Percentiles rank a stretch among this genome's conserved stretches.
Evolutionary conservation across 2,888 invertebrate genomes (phyloP).

Genomic region (Brachynemurus nebulosus): DNA sequence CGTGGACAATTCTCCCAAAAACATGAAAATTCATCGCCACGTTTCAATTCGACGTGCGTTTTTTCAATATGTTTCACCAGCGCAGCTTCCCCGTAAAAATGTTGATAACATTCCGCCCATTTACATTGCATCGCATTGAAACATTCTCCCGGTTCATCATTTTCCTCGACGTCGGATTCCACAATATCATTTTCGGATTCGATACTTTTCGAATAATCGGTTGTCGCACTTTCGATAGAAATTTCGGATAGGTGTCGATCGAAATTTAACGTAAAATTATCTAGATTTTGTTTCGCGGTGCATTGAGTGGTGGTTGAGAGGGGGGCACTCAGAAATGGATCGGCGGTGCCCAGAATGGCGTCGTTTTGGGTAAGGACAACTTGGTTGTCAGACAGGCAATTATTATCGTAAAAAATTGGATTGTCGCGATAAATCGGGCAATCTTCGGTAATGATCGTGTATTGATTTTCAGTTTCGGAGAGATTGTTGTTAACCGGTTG

Average conservation of each 20-base stretch:
- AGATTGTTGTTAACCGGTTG: constrained; percentile 23
- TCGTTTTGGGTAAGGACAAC: constrained; percentile 33
- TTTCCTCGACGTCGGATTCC: constrained; percentile 12
- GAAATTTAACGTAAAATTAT: constrained; percentile 8
- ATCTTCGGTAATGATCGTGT: not conserved
- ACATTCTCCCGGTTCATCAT: constrained; percentile 18
- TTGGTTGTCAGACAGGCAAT: constrained; percentile 26
- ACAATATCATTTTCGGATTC: not conserved
- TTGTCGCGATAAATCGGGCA: constrained; percentile 7
- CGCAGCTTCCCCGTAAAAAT: constrained; percentile 63
- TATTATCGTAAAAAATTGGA: constrained; percentile 4
- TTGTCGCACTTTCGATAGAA: constrained; percentile 19
- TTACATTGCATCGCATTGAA: constrained; percentile 44
- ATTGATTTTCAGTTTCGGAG: constrained; percentile 8
- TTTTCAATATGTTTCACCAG: constrained; percentile 76
- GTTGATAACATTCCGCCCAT: constrained; percentile 76
- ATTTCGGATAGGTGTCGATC: constrained; percentile 13
- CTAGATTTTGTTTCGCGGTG: constrained; percentile 2
- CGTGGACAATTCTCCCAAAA: constrained; percentile 88
- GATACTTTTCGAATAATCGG: constrained; percentile 20
- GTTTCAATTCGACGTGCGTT: constrained; percentile 74
- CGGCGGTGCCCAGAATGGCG: constrained; percentile 26
- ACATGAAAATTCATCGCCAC: constrained; percentile 83
- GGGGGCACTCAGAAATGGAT: constrained; percentile 23
- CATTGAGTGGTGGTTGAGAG: constrained; percentile 1